Evolutionary conservation across 2,888 invertebrate genomes (phyloP).

Genomic region (Rhingia campestris): DNA sequence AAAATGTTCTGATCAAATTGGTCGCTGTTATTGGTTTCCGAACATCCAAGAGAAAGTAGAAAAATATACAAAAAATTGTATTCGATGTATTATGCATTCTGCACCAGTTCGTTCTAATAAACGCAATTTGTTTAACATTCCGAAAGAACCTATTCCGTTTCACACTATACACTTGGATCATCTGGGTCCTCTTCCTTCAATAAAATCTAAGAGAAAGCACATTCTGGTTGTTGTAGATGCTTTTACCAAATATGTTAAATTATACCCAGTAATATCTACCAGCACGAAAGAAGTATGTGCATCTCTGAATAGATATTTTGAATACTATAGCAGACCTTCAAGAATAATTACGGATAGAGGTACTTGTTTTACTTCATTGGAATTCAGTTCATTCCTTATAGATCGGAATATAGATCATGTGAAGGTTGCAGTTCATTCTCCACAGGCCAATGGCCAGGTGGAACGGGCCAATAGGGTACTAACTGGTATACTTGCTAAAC

Average conservation of each 20-base stretch:
- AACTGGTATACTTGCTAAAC: constrained; percentile 36
- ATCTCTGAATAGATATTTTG: background rate
- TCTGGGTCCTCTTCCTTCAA: background rate
- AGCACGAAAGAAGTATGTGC: too few species aligned
- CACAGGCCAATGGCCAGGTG: constrained; percentile 76
- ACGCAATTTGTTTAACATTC: constrained; percentile 80
- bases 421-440: constrained; percentile 75
- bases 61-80: too few species aligned
- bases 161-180: constrained; percentile 74
- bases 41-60: too few species aligned
- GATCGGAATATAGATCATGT: constrained; percentile 74
- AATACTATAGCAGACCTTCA: background rate
- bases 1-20: constrained; percentile 71
- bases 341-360: background rate
- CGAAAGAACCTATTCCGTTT: constrained; percentile 79
- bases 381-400: constrained; percentile 77
- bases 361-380: constrained; percentile 22
- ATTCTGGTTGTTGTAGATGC: too few species aligned
- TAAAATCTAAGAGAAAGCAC: too few species aligned
- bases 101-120: constrained; percentile 73
- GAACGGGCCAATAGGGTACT: constrained; percentile 47
- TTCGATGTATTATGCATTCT: too few species aligned
- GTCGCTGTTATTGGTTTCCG: constrained; percentile 38
- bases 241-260: too few species aligned
- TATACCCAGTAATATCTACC: too few species aligned